Evolutionary conservation across 2,797 vertebrate genomes (phyloP).

Genomic region (Arnoldichthys spilopterus): DNA sequence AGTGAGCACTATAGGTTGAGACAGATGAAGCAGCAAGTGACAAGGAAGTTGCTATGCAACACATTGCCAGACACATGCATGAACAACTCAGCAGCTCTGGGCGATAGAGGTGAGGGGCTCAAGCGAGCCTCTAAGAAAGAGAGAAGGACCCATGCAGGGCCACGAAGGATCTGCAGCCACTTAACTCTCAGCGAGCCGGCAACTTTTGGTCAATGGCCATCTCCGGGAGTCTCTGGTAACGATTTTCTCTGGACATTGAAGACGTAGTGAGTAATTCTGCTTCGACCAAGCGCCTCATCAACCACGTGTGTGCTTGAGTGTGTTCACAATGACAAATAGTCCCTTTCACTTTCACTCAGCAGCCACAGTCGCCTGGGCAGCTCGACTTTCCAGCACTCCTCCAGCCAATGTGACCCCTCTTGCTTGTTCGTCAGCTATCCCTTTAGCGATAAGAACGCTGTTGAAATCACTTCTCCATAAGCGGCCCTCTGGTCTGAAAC

Average conservation of each 20-base stretch:
- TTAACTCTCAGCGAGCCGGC: slow-evolving; percentile 2
- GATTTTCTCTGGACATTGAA: slow-evolving; percentile 2
- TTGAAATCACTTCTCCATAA: neutral
- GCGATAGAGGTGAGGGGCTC: slow-evolving; percentile 10
- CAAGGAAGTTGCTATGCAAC: slow-evolving; percentile 23
- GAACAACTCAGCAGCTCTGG: neutral
- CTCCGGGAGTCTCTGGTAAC: slow-evolving; percentile 22
- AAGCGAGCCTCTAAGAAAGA: slow-evolving; percentile 7
- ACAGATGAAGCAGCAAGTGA: neutral
- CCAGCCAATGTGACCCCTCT: neutral
- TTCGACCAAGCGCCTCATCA: slow-evolving; percentile 11
- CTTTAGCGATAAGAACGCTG: slow-evolving; percentile 12
- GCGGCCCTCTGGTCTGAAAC: neutral
- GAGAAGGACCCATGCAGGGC: neutral
- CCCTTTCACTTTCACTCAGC: no score
- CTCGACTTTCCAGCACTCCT: neutral
- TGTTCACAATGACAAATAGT: no score
- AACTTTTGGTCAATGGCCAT: slow-evolving; percentile 27
- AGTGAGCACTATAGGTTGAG: neutral
- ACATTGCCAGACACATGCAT: slow-evolving; percentile 2
- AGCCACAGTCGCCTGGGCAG: neutral
- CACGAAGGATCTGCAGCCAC: slow-evolving; percentile 30
- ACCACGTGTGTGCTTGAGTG: no score
- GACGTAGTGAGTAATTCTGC: slow-evolving; percentile 21
- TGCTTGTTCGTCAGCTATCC: neutral